Conservation (phyloP, 2,888 invertebrate species). For the Phlogophora meticulosa region DNA sequence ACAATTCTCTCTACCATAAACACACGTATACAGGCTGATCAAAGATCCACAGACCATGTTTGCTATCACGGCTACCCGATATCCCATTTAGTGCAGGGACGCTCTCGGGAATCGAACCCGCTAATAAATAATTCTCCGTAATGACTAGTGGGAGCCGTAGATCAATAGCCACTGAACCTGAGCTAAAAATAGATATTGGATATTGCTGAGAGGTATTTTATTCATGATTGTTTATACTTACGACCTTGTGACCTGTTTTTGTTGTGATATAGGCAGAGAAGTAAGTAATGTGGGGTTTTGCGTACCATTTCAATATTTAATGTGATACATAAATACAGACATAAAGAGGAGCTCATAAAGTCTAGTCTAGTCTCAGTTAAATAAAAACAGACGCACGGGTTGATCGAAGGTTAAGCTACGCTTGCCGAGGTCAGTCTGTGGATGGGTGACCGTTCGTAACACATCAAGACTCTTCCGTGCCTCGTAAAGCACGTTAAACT, state of each 20-base stretch:
- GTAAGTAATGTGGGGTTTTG: too few species aligned
- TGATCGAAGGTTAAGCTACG: too few species aligned
- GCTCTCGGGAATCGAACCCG: slow-evolving; percentile 59
- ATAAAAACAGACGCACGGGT: too few species aligned
- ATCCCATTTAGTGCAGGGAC: slow-evolving; percentile 61
- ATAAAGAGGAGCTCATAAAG: too few species aligned
- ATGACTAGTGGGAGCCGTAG: slow-evolving; percentile 58
- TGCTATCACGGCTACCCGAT: slow-evolving; percentile 52
- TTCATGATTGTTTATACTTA: slow-evolving; percentile 36
- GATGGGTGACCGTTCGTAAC: too few species aligned
- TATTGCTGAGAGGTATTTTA: slow-evolving; percentile 32
- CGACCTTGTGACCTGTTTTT: slow-evolving; percentile 1
- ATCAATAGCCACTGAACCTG: slow-evolving; percentile 53
- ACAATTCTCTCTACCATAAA: slow-evolving; percentile 9
- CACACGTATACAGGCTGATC: slow-evolving; percentile 35
- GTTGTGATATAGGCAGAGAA: not conserved
- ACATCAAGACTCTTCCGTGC: too few species aligned
- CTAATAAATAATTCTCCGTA: slow-evolving; percentile 66
- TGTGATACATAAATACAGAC: too few species aligned
- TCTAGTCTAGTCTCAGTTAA: too few species aligned
- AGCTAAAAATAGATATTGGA: slow-evolving; percentile 54
- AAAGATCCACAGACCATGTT: slow-evolving; percentile 47
- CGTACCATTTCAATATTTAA: too few species aligned
- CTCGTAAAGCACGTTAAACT: too few species aligned
- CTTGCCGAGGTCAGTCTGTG: too few species aligned